Evolutionary conservation across 2,888 invertebrate genomes (phyloP), one percentile per base, ranked within the genome.

Genomic region (Caenorhabditis sulstoni): DNA sequence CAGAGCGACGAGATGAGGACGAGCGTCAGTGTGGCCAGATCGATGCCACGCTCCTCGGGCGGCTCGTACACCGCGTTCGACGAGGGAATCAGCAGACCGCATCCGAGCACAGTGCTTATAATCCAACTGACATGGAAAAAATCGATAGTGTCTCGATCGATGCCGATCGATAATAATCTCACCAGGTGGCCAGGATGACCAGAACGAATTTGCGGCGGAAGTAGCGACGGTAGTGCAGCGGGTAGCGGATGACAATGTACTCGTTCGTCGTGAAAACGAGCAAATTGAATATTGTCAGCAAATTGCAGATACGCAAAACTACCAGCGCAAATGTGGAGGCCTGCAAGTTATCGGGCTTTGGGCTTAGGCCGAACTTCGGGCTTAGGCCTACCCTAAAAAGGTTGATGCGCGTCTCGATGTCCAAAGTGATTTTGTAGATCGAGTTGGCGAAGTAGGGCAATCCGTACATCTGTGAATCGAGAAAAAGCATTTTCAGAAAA

Each of bases 191-290:
- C 9, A 90, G 64, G 45, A 90, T 86, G 18, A 84, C 65, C 11
- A 87, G 59, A 3, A 89, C 87, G 14, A 85, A 85, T 22, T 86
- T 81, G 23, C 89, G 74, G 9, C 87, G 75, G 41, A 90, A 87
- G 65, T 89, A 88, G n/a, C 90, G 75, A 2, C 89, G 81, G 65
- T 90, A 90, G 71, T 89, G 89, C 12, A 90, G 79, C 8, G 90
- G 90, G 73, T 88, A 90, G 14, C 85, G 87, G 71, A 89, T 88
- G 57, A 89, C 86, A 45, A 88, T 81, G 62, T 85, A 89, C 65
- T 90, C 90, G 70, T 90, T 90, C 8, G 87, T 85, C 0, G 90
- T 90, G 82, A 90, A 90, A 3, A 90, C 86, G 20, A 90, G 82
- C 52, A 90, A 78, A 70, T 90, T 90, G 84, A 90, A 88, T 39